Base-by-base conservation (phyloP, 2,113 vertebrate species). In the Gasterosteus aculeatus region DNA sequence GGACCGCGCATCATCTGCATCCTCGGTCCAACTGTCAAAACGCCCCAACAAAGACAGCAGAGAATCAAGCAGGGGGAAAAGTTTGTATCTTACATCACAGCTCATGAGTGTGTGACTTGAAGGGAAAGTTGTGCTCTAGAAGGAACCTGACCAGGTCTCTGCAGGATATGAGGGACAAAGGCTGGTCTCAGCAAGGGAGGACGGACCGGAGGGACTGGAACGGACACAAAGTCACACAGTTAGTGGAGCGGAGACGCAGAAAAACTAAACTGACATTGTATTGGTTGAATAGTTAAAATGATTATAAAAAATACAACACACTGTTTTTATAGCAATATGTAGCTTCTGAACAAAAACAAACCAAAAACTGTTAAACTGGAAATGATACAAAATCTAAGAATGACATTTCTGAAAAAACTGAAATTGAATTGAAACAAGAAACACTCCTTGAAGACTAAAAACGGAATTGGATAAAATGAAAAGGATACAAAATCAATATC, bases 121-220 rank as follows among this genome's bases (percentile, higher is more conserved):
- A 44, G 10, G 12, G 41, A 12, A 44, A 44, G 12, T 14, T 14
- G 15, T 41, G 8, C n/a, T n/a, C 3, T 4, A 19, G 14, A 5
- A 5, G 12, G 39, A 10, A 46, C 1, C 76, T 88, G 91, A 95
- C 95, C 94, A 63, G 95, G 94, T 91, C 96, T 95, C 89, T 97
- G 96, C 41, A 98, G 90, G 76, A 97, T 96, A 16, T 98, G 96
- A 6, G 96, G 96, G 65, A 98, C 93, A 76, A 98, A 98, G 19
- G 95, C 95, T 2, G 96, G 96, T 76, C 96, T 93, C 92, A 97
- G 91, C 90, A 96, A 93, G 33, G 96, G 93, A n/a, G 95, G 94
- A 54, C 94, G 91, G n/a, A 95, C 91, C 33, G 96, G 93, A 47
- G 95, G 95, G 57, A 96, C 92, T 69, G 90, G 46, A 64, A 90